A percentile compares a stretch with the other conserved stretches of the same genome.
Conservation (phyloP, 2,113 vertebrate genomes). For the Oreochromis spilurus region DNA sequence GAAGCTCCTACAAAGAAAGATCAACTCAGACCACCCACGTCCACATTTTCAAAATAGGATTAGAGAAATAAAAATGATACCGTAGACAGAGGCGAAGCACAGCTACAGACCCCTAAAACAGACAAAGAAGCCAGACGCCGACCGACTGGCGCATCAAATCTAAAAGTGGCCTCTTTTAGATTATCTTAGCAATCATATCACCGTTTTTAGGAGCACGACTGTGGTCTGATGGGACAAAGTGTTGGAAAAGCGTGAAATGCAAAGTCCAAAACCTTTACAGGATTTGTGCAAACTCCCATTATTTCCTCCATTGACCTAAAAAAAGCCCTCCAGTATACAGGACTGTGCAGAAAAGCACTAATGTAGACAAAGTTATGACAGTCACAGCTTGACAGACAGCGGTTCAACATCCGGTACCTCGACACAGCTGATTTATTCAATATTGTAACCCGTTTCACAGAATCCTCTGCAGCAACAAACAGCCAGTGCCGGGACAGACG, state of each 20-base stretch:
- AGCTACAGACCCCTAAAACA: background rate
- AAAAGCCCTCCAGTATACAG: rapidly evolving
- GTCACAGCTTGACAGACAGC: conserved; percentile 15
- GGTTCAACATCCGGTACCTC: background rate
- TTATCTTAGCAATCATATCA: background rate
- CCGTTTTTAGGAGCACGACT: background rate
- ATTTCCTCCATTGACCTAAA: background rate
- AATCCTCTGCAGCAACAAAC: conserved; percentile 25
- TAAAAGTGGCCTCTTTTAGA: background rate
- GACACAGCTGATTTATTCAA: background rate
- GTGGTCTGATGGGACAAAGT: background rate
- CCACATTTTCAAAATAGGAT: background rate
- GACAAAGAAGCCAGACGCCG: background rate
- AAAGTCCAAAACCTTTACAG: background rate
- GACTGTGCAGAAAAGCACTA: background rate
- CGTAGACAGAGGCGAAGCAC: background rate
- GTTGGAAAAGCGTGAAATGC: background rate
- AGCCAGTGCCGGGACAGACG: background rate
- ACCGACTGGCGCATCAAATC: background rate
- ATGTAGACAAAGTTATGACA: background rate
- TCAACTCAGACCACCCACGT: conserved; percentile 42
- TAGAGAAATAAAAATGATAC: background rate
- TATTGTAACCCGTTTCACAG: background rate
- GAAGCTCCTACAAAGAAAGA: conserved; percentile 1
- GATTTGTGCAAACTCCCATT: background rate